A percentile compares a stretch with the other conserved stretches of the same genome.
phyloP scores from a whole-genome alignment of 2,888 invertebrate species.

The Machimus atricapillus region DNA sequence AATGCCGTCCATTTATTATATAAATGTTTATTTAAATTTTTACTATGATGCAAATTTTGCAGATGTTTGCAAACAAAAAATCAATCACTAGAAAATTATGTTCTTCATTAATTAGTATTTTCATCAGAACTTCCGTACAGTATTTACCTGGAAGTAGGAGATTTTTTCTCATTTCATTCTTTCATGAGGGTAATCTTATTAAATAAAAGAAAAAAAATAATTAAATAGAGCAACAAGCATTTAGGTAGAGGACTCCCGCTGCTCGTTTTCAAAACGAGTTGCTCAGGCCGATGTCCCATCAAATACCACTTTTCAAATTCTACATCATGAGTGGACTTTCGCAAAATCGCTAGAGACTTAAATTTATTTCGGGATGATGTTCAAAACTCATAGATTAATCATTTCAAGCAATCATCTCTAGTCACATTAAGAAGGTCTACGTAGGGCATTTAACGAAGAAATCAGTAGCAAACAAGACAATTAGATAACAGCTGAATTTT shows the following conservation, averaged over 20 bases:
- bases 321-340: neutral
- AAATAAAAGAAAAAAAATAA: neutral
- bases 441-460: neutral
- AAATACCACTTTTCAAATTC: neutral
- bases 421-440: neutral
- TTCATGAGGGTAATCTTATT: conserved; percentile 11
- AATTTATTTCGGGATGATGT: neutral
- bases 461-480: neutral
- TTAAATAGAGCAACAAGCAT: neutral
- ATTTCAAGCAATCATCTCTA: neutral
- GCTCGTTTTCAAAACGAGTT: neutral
- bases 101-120: conserved; percentile 24
- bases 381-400: neutral
- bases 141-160: conserved; percentile 10
- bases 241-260: conserved; percentile 17
- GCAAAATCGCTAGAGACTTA: neutral
- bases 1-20: conserved; percentile 48
- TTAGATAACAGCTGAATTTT: neutral
- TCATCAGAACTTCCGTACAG: conserved; percentile 32
- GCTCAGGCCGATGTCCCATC: neutral
- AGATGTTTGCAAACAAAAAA: conserved; percentile 33
- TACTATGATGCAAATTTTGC: conserved; percentile 40
- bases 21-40: conserved; percentile 44
- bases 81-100: conserved; percentile 18
- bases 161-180: neutral